Base-by-base conservation (phyloP, 2,888 invertebrate species). In the Stegana nigrithorax region DNA sequence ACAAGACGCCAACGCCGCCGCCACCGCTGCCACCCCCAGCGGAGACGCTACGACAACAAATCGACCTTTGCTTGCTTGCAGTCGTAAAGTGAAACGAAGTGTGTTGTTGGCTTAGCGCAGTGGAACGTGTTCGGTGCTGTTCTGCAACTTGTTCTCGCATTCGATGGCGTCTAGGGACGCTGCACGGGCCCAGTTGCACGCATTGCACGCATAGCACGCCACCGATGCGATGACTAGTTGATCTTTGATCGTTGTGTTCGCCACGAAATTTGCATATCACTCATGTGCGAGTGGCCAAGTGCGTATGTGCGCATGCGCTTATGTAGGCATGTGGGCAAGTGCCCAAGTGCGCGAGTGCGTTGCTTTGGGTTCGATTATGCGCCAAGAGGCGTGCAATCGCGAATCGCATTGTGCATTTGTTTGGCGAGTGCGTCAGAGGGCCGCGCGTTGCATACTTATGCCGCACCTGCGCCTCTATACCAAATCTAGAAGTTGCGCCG, bases 391-490 rank as follows among this genome's bases (percentile, higher is more conserved):
- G 39, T 32, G n/a, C n/a, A n/a, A 23, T 42, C 23, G 39, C n/a
- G 23, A 19, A 27, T 36, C 60, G 55, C 23, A n/a, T 63, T 62
- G 55, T 59, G 51, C 73, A 56, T 53, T 63, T 62, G 68, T 61
- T 10, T 32, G 32, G 10, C 29, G 51, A 63, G 78, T 75, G 78
- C 74, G 78, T 75, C 74, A 75, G 72, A 69, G 65, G 58, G 32
- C 65, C 67, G 70, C 66, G 68, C 62, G 71, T 59, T 78, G 75
- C 77, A 75, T 75, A 74, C 74, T 73, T 78, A 75, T 75, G 78
- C 77, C 74, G 77, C 75, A 75, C 75, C 75, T 75, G 75, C 79
- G 79, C 71, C 79, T 75, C 72, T 65, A 68, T 69, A 71, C 79
- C 79, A 77, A 72, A 78, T 67, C 70, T 68, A 75, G 73, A 68